Percentiles rank a stretch among this genome's conserved stretches.
Evolutionary conservation across 2,888 invertebrate species (phyloP).

Genomic region (Hoplodrina ambigua): DNA sequence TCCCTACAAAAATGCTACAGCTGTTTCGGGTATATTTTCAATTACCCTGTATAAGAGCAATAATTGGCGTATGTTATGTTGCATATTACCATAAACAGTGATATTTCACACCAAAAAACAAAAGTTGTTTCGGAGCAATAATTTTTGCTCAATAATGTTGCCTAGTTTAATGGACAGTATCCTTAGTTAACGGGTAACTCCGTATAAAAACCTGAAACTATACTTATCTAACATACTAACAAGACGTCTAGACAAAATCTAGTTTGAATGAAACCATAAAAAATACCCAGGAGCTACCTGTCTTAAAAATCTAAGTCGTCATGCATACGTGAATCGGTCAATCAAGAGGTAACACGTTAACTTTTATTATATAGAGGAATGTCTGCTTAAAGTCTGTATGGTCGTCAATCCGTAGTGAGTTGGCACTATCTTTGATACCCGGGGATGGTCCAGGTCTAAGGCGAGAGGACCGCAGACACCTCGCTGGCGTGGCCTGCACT

Average conservation of each 20-base stretch:
- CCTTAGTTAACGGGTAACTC: too few species aligned
- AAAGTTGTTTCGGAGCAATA: too few species aligned
- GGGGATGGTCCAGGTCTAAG: slow-evolving; percentile 60
- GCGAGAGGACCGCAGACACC: neutral
- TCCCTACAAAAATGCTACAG: too few species aligned
- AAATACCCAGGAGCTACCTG: slow-evolving; percentile 58
- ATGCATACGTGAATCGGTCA: slow-evolving; percentile 82
- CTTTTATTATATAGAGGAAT: slow-evolving; percentile 75
- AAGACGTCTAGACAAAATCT: slow-evolving; percentile 38
- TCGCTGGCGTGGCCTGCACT: too few species aligned
- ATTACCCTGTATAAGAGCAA: too few species aligned
- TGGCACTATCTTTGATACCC: slow-evolving; percentile 74
- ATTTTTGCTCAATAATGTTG: too few species aligned
- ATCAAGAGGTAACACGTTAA: slow-evolving; percentile 81
- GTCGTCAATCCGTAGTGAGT: slow-evolving; percentile 80
- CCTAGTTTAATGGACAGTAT: too few species aligned
- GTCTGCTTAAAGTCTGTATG: slow-evolving; percentile 57
- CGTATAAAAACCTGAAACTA: neutral
- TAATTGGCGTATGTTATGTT: too few species aligned
- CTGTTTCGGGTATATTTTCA: too few species aligned
- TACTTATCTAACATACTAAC: neutral
- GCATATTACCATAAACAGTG: too few species aligned
- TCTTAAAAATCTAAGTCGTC: slow-evolving; percentile 68
- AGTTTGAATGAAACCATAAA: slow-evolving; percentile 42
- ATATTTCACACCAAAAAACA: too few species aligned